A percentile compares a stretch with the other conserved stretches of the same genome.
Conservation (phyloP, 2,888 invertebrate genomes). For the Plebejus melissa region DNA sequence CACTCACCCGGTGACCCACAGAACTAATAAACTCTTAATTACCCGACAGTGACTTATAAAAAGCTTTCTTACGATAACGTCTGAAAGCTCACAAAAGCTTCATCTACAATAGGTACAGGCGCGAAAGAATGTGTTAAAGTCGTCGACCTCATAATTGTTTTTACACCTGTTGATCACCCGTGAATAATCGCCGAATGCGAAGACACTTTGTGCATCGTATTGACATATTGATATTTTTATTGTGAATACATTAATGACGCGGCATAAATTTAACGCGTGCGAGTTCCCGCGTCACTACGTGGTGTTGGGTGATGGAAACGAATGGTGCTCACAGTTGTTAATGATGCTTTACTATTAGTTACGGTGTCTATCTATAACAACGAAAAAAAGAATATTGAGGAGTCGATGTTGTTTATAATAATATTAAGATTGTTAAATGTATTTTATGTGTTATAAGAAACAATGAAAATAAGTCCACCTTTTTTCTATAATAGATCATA, state of each 20-base stretch:
- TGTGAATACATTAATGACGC: slow-evolving; percentile 29
- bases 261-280: slow-evolving; percentile 17
- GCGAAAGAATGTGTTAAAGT: slow-evolving; percentile 55
- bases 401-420: too few species aligned
- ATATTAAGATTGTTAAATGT: not conserved
- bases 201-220: slow-evolving; percentile 27
- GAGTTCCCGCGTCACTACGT: not conserved
- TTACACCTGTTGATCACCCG: slow-evolving; percentile 41
- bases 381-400: not conserved
- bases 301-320: slow-evolving; percentile 9
- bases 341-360: slow-evolving; percentile 5
- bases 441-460: too few species aligned
- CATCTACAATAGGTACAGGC: slow-evolving; percentile 59
- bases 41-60: slow-evolving; percentile 60
- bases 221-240: slow-evolving; percentile 31
- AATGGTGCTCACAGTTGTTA: not conserved
- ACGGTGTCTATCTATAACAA: not conserved
- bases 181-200: slow-evolving; percentile 36
- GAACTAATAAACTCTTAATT: slow-evolving; percentile 63
- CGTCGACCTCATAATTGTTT: slow-evolving; percentile 51
- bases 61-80: slow-evolving; percentile 58
- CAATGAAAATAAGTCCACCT: too few species aligned
- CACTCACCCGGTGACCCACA: slow-evolving; percentile 58
- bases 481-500: too few species aligned
- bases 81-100: slow-evolving; percentile 49